Base-by-base conservation (phyloP, 1,140 invertebrate genomes). In the Cotesia vestalis region DNA sequence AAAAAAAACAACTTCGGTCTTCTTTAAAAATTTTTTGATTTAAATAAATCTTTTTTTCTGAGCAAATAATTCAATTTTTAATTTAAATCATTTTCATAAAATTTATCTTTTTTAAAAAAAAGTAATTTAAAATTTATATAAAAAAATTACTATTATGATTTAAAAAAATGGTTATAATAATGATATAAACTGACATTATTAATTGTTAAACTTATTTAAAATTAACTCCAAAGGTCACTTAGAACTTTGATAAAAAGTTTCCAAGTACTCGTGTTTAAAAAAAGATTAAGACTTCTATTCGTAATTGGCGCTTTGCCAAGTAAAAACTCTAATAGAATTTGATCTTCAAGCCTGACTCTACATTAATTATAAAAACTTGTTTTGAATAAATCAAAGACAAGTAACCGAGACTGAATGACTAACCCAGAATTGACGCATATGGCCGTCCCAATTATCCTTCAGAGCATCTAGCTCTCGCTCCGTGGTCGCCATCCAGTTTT, bases 361-460 rank as follows among this genome's bases (percentile, higher is more conserved):
- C 63, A n/a, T 36, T 35, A 36, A 35, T 61, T 27, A 40, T 51
- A 52, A n/a, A 52, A 52, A 52, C 11, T 46, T 9, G 8, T 11
- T 11, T 46, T 46, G 4, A 46, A 46, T 46, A 46, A 46, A 46
- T 46, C 3, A 46, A 46, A 46, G 40, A 46, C 40, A n/a, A 38
- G 40, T 17, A 68, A 66, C 9, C 36, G 62, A 27, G 17, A 51
- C 1, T 27, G 17, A 8, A 61, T 36, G 27, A 60, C 75, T 77
- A 84, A 91, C 90, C 94, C 94, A 95, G 83, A 95, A 95, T 76
- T 93, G 90, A 75, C 92, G 89, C 83, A 94, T 91, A 75, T 94
- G 91, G 66, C 90, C 89, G 46, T 90, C 90, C 14, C 90, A 90
- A 53, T 90, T 89, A 77, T 84, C 78, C 4, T 78, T 72, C 4